Base-by-base conservation (phyloP, 1,140 invertebrate species). In the Neomicropteryx cornuta region DNA sequence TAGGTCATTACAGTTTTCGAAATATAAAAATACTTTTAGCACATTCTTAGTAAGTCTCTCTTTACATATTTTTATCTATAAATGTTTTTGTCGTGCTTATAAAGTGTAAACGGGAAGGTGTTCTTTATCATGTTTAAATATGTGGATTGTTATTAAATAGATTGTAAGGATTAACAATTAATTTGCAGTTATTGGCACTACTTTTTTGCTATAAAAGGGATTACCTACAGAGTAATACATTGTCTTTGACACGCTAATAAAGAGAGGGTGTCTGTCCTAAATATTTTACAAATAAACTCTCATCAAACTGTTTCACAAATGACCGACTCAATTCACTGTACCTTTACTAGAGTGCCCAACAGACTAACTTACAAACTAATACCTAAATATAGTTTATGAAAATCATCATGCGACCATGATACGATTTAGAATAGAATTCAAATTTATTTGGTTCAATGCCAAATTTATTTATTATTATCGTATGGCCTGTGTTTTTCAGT, bases 1-100 rank as follows among this genome's bases (percentile, higher is more conserved):
- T 45, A 55, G 50, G 54, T 47, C 48, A 53, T 53, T 51, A 57
- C 58, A 53, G 51, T 55, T 58, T 60, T 59, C 50, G 54, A 65
- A 49, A 49, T 65, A 65, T 66, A 66, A 60, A 67, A 41, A 43
- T 61, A 66, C 44, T 63, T 63, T 63, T 67, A 68, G 66, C 66
- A 68, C 66, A 68, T 68, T 66, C 62, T 68, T 62, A 65, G 57
- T 66, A 62, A 62, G 62, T 67, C 64, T 68, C 66, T 68, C 64
- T 68, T 44, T 47, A 47, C 46, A 67, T 56, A 63, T 60, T 68
- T 66, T 68, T 66, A 67, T 65, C 63, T 68, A 68, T 68, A 55
- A 63, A 68, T 68, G 66, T 68, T 68, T 47, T 68, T 66, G 64
- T 68, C 66, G 66, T 68, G 66, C 66, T 68, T 47, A 47, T 40